Evolutionary conservation across 2,888 invertebrate species (phyloP), one percentile per base, ranked within the genome.

Genomic region (Subacronicta megacephala): DNA sequence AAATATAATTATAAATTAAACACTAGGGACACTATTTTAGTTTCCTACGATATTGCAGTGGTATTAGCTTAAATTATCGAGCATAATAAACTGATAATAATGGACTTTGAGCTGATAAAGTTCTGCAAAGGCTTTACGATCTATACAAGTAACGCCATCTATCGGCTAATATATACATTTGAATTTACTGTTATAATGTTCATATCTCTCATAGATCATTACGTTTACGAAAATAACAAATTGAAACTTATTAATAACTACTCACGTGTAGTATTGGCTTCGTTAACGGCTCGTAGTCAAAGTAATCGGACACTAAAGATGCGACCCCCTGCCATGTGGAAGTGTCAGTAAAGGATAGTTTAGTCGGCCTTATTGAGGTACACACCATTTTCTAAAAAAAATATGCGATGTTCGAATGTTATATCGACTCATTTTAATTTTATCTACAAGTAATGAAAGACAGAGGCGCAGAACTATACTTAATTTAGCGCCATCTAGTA

Each of bases 371-470:
- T 64, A 98, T 95, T 2, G 97, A 96, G 6, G 97, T 97, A 73
- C 97, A 97, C 36, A 98, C 97, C 95, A 98, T 97, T 96, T 98
- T 98, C 97, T 98, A 31, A 89, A 75, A 6, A 52, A 43, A 60
- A 7, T 33, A 44, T 12, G 41, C 13, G 9, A 16, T 33, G 10
- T 2, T 26, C 20, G n/a, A n/a, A n/a, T n/a, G n/a, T n/a, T n/a
- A n/a, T n/a, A n/a, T n/a, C n/a, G n/a, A n/a, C n/a, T n/a, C n/a
- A n/a, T n/a, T n/a, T n/a, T 43, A 17, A 17, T 26, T 13, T 10
- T 29, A 23, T 23, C 23, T n/a, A n/a, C n/a, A n/a, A n/a, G n/a
- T n/a, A n/a, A n/a, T n/a, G n/a, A n/a, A n/a, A n/a, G n/a, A n/a
- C n/a, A n/a, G 1, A 7, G 1, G 7, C 1, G 9, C 9, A n/a